These are phyloP conservation scores for Enteromius mattozi DNA, from an alignment of 2,797 vertebrate species.

Conservation along the genomic window DNA sequence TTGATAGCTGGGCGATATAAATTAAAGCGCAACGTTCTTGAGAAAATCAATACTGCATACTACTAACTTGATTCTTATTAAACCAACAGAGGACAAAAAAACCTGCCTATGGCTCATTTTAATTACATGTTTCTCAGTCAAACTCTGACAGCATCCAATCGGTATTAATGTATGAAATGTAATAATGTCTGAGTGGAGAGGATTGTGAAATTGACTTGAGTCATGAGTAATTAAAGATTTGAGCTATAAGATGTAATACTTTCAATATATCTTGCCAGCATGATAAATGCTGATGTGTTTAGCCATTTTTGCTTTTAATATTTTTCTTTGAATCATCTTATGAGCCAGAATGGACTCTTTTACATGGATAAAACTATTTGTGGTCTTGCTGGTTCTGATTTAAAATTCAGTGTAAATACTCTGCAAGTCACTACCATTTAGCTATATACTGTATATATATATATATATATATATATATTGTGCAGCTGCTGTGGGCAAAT, in stretches of 20 bases:
- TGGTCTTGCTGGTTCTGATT: background rate
- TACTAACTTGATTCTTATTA: background rate
- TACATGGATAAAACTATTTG: background rate
- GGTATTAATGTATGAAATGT: background rate
- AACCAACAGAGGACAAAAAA: background rate
- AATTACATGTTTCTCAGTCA: background rate
- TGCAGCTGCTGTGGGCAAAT: background rate
- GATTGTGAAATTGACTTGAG: background rate
- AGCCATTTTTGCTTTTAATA: background rate
- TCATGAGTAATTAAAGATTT: slow-evolving; percentile 12
- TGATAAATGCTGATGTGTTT: background rate
- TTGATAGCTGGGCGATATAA: background rate
- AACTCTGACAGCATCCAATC: background rate
- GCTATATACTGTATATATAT: no score
- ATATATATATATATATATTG: no score
- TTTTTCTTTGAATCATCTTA: background rate
- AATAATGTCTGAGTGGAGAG: background rate
- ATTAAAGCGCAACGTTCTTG: background rate
- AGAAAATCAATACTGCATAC: background rate
- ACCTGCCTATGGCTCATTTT: background rate
- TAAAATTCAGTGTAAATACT: background rate
- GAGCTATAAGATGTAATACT: background rate
- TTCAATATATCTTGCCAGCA: background rate
- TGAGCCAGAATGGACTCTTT: background rate
- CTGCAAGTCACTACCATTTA: background rate